A percentile compares a stretch with the other conserved stretches of the same genome.
These are phyloP conservation scores for Incurvaria masculella DNA, from an alignment of 2,888 invertebrate species.

Conservation along the genomic window DNA sequence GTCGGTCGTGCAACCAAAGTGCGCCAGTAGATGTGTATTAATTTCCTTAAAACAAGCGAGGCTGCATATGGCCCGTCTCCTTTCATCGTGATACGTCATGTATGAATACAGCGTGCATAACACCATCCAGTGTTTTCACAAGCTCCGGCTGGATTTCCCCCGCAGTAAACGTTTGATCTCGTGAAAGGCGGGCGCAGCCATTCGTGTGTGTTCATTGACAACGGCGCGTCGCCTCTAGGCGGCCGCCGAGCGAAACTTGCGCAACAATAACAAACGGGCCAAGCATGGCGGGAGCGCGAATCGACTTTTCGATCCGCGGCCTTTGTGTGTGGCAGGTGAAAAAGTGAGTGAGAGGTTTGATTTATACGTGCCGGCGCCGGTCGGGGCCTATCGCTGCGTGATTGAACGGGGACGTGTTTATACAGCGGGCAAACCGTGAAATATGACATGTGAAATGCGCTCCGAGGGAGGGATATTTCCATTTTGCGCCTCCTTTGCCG, in stretches of 20 bases:
- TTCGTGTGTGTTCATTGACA: too few relatives aligned
- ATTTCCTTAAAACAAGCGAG: too few relatives aligned
- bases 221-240: too few relatives aligned
- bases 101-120: too few relatives aligned
- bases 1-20: too few relatives aligned
- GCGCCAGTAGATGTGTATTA: too few relatives aligned
- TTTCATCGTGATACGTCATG: too few relatives aligned
- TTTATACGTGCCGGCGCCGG: slow-evolving; percentile 52
- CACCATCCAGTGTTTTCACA: too few relatives aligned
- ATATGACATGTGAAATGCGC: slow-evolving; percentile 46
- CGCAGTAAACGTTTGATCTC: slow-evolving; percentile 5
- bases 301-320: slow-evolving; percentile 54
- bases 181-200: too few relatives aligned
- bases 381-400: slow-evolving; percentile 50
- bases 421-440: slow-evolving; percentile 45
- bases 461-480: slow-evolving; percentile 9
- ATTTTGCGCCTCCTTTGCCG: too few relatives aligned
- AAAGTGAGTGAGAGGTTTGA: slow-evolving; percentile 53
- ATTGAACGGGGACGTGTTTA: slow-evolving; percentile 54
- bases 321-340: slow-evolving; percentile 58
- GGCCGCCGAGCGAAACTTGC: neutral
- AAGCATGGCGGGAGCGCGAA: slow-evolving; percentile 55
- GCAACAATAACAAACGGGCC: slow-evolving; percentile 48
- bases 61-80: too few relatives aligned
- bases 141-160: too few relatives aligned